Percentiles rank a stretch among this genome's conserved stretches.
Evolutionary conservation across 2,113 vertebrate species (phyloP).

Genomic region (Gambusia affinis): DNA sequence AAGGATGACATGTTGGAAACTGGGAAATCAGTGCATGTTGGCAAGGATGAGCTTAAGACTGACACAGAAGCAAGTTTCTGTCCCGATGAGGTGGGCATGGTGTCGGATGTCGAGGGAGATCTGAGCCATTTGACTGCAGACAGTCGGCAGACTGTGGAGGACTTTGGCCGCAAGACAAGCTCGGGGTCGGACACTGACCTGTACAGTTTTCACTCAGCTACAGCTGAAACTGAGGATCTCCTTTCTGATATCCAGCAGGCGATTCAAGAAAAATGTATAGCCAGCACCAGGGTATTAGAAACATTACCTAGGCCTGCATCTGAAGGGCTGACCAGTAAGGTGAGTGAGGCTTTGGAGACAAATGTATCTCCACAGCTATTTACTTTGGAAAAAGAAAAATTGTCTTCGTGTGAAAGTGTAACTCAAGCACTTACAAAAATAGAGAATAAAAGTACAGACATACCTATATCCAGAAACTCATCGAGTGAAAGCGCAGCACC

Average conservation of each 20-base stretch:
- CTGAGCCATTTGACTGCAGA: constrained; percentile 71
- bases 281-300: constrained; percentile 47
- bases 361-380: constrained; percentile 1
- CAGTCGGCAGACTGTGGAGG: constrained; percentile 69
- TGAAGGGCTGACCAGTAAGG: constrained; percentile 41
- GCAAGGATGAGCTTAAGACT: constrained; percentile 54
- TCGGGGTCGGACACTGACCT: constrained; percentile 93
- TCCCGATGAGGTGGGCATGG: constrained; percentile 83
- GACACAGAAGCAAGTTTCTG: constrained; percentile 83
- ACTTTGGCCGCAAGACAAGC: constrained; percentile 84
- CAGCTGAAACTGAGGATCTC: constrained; percentile 90
- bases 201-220: constrained; percentile 93
- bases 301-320: constrained; percentile 62
- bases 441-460: constrained; percentile 13
- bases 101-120: constrained; percentile 84
- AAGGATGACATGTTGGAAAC: constrained; percentile 86
- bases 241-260: constrained; percentile 92
- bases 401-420: constrained; percentile 1
- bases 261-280: constrained; percentile 83
- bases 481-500: constrained; percentile 65
- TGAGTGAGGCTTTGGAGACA: constrained; percentile 28
- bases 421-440: constrained; percentile 13
- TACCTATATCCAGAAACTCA: constrained; percentile 48
- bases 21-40: constrained; percentile 68
- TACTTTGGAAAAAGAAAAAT: constrained; percentile 12